Evolutionary conservation across 2,888 invertebrate genomes (phyloP), one percentile per base, ranked within the genome.

Genomic region (Phengaris alcon): DNA sequence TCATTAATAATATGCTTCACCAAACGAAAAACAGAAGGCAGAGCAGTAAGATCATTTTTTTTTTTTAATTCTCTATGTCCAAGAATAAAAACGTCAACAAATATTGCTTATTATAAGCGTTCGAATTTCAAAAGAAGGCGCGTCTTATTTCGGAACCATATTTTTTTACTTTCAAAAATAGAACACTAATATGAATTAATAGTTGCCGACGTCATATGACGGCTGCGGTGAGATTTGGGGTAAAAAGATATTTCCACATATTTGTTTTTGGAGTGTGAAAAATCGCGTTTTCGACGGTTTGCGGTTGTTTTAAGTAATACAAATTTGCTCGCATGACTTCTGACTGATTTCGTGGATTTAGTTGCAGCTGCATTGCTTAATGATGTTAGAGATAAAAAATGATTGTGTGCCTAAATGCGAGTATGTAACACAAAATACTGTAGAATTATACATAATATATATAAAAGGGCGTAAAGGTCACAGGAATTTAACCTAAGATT

Each of bases 221-320:
- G 76, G 79, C 79, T 80, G 75, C 68, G 78, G 78, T 77, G 68
- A 73, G 86, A 86, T 79, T 79, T 77, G 76, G 76, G 76, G 77
- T 79, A 86, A 86, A 85, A 83, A 84, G 74, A 79, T 84, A 84
- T 81, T 79, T 85, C 84, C 84, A 85, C 82, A 88, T 89, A 90
- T 90, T 91, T 89, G 87, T 88, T 89, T 90, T 90, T 88, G 82
- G 84, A 87, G 86, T 91, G 90, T 93, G 92, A 93, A 93, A 88
- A 93, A 93, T 93, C 84, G 87, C 83, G 86, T 90, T 91, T 88
- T 85, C 84, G 87, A 84, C 85, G 89, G 89, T 90, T 85, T 88
- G 91, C 85, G 91, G 91, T 89, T 77, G 80, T 84, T 86, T 89
- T 90, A 90, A 91, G 90, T 86, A 87, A 88, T 90, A 93, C 85